Evolutionary conservation across 2,888 invertebrate genomes (phyloP).

Genomic region (Mythimna pallens): DNA sequence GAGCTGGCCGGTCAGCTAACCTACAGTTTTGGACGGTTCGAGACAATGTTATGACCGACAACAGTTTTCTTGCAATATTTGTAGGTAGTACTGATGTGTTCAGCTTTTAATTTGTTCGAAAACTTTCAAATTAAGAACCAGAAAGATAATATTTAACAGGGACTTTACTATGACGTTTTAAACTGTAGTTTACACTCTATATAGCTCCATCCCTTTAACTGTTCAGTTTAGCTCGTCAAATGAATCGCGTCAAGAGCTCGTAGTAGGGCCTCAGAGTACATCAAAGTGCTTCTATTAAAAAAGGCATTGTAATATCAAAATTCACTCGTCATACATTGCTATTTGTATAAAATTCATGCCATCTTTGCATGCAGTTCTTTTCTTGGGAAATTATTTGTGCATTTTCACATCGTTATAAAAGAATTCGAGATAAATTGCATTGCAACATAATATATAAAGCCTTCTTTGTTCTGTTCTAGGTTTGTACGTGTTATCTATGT

Average conservation of each 20-base stretch:
- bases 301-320: neutral
- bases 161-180: too few relatives aligned
- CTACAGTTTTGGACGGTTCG: constrained; percentile 36
- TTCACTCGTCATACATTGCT: neutral
- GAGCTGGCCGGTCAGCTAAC: constrained; percentile 58
- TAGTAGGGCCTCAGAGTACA: too few relatives aligned
- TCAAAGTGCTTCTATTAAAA: neutral
- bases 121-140: neutral
- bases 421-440: constrained; percentile 31
- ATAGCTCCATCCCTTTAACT: too few relatives aligned
- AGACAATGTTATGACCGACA: constrained; percentile 29
- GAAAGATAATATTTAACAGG: neutral
- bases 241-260: too few relatives aligned
- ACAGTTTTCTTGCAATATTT: constrained; percentile 7
- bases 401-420: constrained; percentile 33
- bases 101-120: neutral
- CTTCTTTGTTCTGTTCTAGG: constrained; percentile 30
- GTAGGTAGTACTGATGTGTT: neutral
- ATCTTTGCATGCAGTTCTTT: constrained; percentile 8
- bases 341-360: neutral
- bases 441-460: constrained; percentile 29
- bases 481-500: constrained; percentile 24
- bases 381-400: constrained; percentile 12
- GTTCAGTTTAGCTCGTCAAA: too few relatives aligned
- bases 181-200: too few relatives aligned